phyloP scores from a whole-genome alignment of 2,113 vertebrate species.

The Eudorcas thomsonii region DNA sequence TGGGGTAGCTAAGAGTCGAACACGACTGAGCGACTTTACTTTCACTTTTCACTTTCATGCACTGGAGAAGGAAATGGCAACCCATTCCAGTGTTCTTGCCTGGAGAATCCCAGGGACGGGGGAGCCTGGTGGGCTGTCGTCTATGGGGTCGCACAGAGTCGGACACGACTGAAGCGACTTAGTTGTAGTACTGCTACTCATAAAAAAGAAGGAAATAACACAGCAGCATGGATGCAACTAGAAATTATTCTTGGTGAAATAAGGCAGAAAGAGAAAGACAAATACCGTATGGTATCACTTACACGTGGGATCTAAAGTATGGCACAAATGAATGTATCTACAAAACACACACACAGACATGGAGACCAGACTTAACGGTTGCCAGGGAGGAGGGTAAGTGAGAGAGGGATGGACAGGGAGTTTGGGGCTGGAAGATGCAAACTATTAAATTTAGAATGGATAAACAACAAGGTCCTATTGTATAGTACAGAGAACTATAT shows the following conservation, averaged over 20 bases:
- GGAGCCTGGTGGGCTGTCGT: too few relatives aligned
- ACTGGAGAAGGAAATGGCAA: too few relatives aligned
- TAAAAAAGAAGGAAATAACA: neutral
- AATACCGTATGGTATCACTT: neutral
- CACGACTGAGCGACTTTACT: too few relatives aligned
- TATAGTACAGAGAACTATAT: neutral
- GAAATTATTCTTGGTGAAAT: neutral
- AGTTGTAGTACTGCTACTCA: neutral
- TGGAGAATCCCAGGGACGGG: too few relatives aligned
- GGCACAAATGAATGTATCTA: neutral
- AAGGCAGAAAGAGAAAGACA: neutral
- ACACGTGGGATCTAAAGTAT: neutral
- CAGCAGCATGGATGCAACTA: neutral
- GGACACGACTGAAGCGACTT: too few relatives aligned
- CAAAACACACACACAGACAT: neutral
- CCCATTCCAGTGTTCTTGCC: too few relatives aligned
- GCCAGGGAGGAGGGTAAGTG: neutral
- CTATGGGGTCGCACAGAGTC: too few relatives aligned
- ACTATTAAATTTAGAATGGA: neutral
- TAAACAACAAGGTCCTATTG: neutral
- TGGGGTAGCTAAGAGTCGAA: too few relatives aligned
- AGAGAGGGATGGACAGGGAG: neutral
- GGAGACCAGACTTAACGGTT: neutral
- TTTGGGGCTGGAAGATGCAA: neutral
- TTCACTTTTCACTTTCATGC: too few relatives aligned